These are phyloP conservation scores for Pseudotriccus pelzelni DNA, from an alignment of 2,797 vertebrate genomes.

Conservation along the genomic window DNA sequence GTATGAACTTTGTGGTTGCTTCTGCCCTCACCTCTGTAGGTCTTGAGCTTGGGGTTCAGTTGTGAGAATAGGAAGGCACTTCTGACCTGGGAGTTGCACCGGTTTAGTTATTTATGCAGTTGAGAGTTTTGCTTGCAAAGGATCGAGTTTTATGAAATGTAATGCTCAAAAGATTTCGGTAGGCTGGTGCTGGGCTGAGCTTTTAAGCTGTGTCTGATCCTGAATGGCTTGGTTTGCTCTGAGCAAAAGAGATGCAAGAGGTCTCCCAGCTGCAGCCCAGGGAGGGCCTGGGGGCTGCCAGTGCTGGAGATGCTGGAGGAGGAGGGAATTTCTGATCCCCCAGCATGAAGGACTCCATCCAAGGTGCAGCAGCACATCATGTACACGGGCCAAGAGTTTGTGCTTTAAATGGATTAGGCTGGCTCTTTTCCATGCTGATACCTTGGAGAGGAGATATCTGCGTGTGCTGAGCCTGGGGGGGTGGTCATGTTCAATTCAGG, in stretches of 20 bases:
- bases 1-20: neutral
- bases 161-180: neutral
- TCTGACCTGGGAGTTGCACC: neutral
- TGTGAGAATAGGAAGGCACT: neutral
- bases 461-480: accelerated
- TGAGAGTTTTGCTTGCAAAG: neutral
- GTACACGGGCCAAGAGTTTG: neutral
- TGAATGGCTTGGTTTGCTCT: neutral
- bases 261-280: neutral
- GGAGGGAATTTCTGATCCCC: neutral
- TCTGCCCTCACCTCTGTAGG: neutral
- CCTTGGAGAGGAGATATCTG: accelerated
- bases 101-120: neutral
- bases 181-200: neutral
- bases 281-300: neutral
- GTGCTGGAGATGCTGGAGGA: neutral
- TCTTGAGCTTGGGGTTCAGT: neutral
- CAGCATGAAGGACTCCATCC: neutral
- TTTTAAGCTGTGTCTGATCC: neutral
- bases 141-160: neutral
- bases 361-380: neutral
- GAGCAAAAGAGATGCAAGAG: neutral
- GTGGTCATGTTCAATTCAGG: accelerated
- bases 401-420: neutral
- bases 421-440: accelerated